Evolutionary conservation across 1,140 invertebrate species (phyloP), one percentile per base, ranked within the genome.

Genomic region (Drosophila virilis): DNA sequence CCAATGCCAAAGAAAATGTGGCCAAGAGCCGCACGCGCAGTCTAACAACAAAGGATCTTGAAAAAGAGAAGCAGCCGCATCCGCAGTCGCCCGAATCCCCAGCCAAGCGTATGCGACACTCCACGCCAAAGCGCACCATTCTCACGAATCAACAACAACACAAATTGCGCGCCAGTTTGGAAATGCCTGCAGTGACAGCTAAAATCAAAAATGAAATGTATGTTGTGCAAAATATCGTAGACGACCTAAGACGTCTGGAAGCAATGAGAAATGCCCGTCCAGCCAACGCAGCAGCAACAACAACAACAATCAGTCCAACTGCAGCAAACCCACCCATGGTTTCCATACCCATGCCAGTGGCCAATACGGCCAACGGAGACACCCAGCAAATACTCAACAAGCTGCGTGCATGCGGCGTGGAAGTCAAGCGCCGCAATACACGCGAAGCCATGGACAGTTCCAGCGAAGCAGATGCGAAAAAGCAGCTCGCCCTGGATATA

Each of bases 361-460:
- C 28, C 0, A 58, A 32, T 13, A 12, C 40, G 9, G 1, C 55
- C 10, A 33, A 57, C 6, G 75, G 85, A 28, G 62, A 77, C 17
- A 91, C 82, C 0, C 89, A 90, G 15, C 65, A 71, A 38, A 91
- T 91, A 37, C 70, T 91, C 0, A 89, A 91, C 42, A 91, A 89
- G 28, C 50, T 91, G n/a, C 66, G 81, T 1, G 85, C 78, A 5
- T 89, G 79, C 15, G 89, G 89, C 1, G 77, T 91, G 5, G 66
- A 91, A 48, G 84, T 91, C 0, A 91, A 89, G 12, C 62, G 89
- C 6, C 57, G 73, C n/a, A 89, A 62, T 15, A 77, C 84, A 1
- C 62, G 52, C 4, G 12, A 79, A 9, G 13, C 8, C 37, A 2
- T 8, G 0, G 35, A 37, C 9, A 32, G 8, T 22, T 4, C 12